These are phyloP conservation scores for Catocala nupta DNA, from an alignment of 2,888 invertebrate species.

Conservation along the genomic window DNA sequence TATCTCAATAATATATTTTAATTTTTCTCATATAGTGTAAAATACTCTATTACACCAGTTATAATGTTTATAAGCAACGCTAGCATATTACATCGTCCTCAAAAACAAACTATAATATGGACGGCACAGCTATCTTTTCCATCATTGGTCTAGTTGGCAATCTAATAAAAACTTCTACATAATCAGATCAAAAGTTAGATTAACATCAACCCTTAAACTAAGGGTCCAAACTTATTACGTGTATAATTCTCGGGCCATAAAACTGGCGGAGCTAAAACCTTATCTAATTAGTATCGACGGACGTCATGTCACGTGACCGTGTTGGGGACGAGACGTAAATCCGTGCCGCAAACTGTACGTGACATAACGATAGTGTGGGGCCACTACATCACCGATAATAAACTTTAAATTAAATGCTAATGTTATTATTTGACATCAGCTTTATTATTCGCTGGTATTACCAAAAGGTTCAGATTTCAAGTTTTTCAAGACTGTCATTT, in stretches of 20 bases:
- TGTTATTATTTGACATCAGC: background rate
- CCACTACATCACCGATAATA: slow-evolving; percentile 23
- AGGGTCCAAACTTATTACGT: slow-evolving; percentile 60
- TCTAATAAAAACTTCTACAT: slow-evolving; percentile 57
- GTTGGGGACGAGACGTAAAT: slow-evolving; percentile 55
- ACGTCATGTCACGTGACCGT: slow-evolving; percentile 43
- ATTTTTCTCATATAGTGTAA: too few relatives aligned
- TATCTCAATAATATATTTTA: too few relatives aligned
- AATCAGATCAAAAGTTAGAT: slow-evolving; percentile 66
- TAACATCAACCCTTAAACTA: slow-evolving; percentile 61
- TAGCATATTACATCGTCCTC: background rate
- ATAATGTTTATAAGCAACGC: background rate
- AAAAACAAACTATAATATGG: slow-evolving; percentile 14
- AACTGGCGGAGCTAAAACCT: slow-evolving; percentile 57
- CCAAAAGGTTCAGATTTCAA: too few relatives aligned
- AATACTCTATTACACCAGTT: background rate
- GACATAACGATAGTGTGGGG: slow-evolving; percentile 43
- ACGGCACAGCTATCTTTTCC: slow-evolving; percentile 18
- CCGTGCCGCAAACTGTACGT: slow-evolving; percentile 55
- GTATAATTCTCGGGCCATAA: slow-evolving; percentile 63
- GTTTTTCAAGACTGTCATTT: too few relatives aligned
- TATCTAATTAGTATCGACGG: slow-evolving; percentile 68
- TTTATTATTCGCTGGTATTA: too few relatives aligned
- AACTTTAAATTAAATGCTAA: background rate
- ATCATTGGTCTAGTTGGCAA: slow-evolving; percentile 25